A percentile compares a stretch with the other conserved stretches of the same genome.
Evolutionary conservation across 64 coral and sea anemone species (phyloP).

Genomic region (Actinia equina): DNA sequence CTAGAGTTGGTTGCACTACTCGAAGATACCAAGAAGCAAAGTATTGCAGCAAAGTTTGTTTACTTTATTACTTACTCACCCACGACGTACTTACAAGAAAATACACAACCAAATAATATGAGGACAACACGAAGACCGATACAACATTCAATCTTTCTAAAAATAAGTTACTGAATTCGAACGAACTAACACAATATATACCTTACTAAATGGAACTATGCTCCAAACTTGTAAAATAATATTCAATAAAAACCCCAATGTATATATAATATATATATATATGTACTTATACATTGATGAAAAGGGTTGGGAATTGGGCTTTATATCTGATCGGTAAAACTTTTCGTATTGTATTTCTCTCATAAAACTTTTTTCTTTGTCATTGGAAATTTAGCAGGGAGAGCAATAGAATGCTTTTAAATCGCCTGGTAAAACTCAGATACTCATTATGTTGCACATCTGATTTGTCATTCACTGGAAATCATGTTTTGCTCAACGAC

Average conservation of each 20-base stretch:
- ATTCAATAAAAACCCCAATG: conserved; percentile 1
- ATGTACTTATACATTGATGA: conserved; percentile 5
- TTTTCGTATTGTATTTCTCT: neutral
- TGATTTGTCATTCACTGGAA: neutral
- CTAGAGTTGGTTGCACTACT: no score
- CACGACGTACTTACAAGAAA: neutral
- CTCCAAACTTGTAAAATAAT: neutral
- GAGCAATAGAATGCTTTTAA: neutral
- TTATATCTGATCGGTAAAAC: neutral
- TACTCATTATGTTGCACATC: neutral
- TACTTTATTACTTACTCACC: neutral
- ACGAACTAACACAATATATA: neutral
- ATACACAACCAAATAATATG: neutral
- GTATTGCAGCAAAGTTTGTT: neutral
- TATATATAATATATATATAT: neutral
- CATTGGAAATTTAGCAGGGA: neutral
- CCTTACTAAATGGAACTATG: neutral
- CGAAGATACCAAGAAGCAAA: neutral
- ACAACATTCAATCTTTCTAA: neutral
- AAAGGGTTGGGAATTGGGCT: neutral
- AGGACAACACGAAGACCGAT: neutral
- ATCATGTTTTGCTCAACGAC: no score
- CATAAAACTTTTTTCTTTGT: neutral
- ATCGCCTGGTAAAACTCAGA: no score
- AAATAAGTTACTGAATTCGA: neutral